phyloP scores from a whole-genome alignment of 1,140 invertebrate species.

The Anthonomus grandis region DNA sequence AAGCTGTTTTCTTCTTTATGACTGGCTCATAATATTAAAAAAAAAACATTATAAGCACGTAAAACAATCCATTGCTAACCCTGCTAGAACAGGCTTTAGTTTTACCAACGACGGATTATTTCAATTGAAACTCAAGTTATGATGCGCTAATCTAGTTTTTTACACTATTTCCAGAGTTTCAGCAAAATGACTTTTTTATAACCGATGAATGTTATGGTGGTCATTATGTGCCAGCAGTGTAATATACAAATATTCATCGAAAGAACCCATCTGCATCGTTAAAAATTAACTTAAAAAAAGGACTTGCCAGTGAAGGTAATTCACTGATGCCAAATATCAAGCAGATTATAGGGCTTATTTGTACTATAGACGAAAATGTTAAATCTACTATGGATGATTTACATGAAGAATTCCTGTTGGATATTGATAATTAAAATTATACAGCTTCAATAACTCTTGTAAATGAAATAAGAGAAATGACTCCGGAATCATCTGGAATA shows the following conservation, averaged over 20 bases:
- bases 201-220: constrained; percentile 85
- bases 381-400: constrained; percentile 53
- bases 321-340: constrained; percentile 75
- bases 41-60: too few relatives aligned
- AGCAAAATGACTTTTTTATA: constrained; percentile 66
- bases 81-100: constrained; percentile 73
- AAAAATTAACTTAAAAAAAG: constrained; percentile 70
- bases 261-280: constrained; percentile 57
- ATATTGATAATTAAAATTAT: constrained; percentile 15
- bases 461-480: constrained; percentile 43
- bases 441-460: constrained; percentile 53
- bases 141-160: constrained; percentile 67
- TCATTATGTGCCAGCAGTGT: constrained; percentile 74
- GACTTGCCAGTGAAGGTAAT: constrained; percentile 78
- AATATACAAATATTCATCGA: constrained; percentile 68
- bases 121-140: constrained; percentile 64
- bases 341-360: constrained; percentile 68
- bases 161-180: constrained; percentile 65
- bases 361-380: constrained; percentile 65
- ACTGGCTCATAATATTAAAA: too few relatives aligned
- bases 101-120: constrained; percentile 65
- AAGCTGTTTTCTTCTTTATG: too few relatives aligned
- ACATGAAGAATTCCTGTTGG: not conserved
- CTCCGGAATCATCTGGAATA: constrained; percentile 58
- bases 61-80: too few relatives aligned